Base-by-base conservation (phyloP, 2,888 invertebrate species). In the Taenaris catops region DNA sequence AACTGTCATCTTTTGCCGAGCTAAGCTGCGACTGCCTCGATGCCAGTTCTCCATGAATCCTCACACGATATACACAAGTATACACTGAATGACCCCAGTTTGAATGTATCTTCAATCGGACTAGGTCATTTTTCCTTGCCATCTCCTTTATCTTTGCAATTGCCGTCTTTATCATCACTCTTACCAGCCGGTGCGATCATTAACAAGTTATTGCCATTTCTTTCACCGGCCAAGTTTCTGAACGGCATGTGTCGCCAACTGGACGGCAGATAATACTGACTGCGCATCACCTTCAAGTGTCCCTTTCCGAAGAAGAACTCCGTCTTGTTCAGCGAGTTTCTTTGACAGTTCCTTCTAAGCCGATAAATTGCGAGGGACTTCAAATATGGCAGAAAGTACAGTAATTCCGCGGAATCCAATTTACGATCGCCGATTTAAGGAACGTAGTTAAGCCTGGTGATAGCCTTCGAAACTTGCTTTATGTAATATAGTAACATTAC, bases 31-130 rank as follows among this genome's bases (percentile, higher is more conserved):
- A 45, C 32, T 63, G 63, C 3, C 64, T 66, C 3, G 63, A 41
- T n/a, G 55, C 58, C 28, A 89, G 60, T 0, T 76, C 83, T 0
- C 95, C 95, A 63, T 95, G 95, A 1, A 95, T 90, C 45, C 94
- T 84, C 50, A 95, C 88, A 41, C 95, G 87, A 62, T 96, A 96
- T 26, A 96, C 81, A 57, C 96, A 96, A 0, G 96, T 96, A 60
- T 91, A 94, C 2, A 90, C 88, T 1, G 88, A 73, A 59, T 93
- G 90, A 0, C 95, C 95, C 86, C 93, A 91, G 73, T 96, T 96
- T 19, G 90, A 89, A 17, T 89, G 72, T 36, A 95, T 87, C 50
- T 89, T 89, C 27, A 97, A 60, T 58, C 94, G 92, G 17, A 96
- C 88, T n/a, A n/a, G n/a, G n/a, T 35, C 32, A 46, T 20, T 42